phyloP scores from a whole-genome alignment of 2,797 vertebrate genomes.

The Harpagifer antarcticus region DNA sequence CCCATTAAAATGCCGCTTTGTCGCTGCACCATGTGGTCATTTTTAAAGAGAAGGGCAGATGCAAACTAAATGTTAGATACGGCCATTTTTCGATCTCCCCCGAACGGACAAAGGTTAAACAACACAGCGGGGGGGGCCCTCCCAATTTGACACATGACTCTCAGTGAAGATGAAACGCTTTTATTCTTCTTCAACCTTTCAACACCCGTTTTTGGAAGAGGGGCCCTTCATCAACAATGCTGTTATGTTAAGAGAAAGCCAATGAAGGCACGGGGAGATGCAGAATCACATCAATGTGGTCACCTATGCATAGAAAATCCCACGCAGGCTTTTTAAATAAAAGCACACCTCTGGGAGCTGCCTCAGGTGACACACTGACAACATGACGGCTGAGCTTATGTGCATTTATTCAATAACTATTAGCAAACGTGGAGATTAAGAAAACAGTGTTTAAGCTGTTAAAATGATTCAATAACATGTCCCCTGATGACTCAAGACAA shows the following conservation, averaged over 20 bases:
- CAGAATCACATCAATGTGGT: slow-evolving; percentile 5
- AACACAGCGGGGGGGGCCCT: slow-evolving; percentile 21
- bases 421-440: slow-evolving; percentile 6
- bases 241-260: slow-evolving; percentile 29
- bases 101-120: slow-evolving; percentile 41
- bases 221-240: slow-evolving; percentile 32
- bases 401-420: neutral
- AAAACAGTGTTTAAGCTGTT: slow-evolving; percentile 49
- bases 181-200: slow-evolving; percentile 37
- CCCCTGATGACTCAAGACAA: neutral
- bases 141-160: slow-evolving; percentile 48
- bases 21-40: slow-evolving; percentile 65
- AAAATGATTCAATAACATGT: slow-evolving; percentile 22
- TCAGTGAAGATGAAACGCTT: slow-evolving; percentile 50
- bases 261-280: slow-evolving; percentile 19
- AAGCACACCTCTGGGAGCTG: slow-evolving; percentile 11
- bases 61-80: slow-evolving; percentile 41
- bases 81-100: slow-evolving; percentile 44
- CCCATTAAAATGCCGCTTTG: slow-evolving; percentile 77
- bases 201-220: slow-evolving; percentile 27
- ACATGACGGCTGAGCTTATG: neutral
- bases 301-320: neutral
- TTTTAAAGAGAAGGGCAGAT: slow-evolving; percentile 58
- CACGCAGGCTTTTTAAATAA: slow-evolving; percentile 4
- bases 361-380: slow-evolving; percentile 4